These are phyloP conservation scores for Heterodera filipjevi DNA, from an alignment of 2,888 invertebrate species.

Conservation along the genomic window DNA sequence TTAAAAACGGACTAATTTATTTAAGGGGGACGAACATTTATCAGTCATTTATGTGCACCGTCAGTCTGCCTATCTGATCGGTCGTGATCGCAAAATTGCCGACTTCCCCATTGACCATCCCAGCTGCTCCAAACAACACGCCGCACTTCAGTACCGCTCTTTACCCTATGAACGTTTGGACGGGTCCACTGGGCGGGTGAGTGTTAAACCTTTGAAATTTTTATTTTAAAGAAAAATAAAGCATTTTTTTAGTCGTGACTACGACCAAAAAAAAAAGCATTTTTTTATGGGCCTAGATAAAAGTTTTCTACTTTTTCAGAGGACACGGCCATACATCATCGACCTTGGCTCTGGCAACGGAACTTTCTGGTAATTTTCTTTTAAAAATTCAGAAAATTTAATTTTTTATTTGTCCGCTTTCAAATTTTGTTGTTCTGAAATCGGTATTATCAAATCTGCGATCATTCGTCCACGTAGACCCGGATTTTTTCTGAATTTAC, in stretches of 20 bases:
- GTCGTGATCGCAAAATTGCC: conserved; percentile 88
- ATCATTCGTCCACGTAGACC: no score
- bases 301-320: neutral
- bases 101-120: conserved; percentile 98
- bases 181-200: conserved; percentile 47
- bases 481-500: no score
- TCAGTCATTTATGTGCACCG: conserved; percentile 94
- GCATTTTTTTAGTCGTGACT: no score
- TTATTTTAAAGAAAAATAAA: no score
- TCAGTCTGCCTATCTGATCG: conserved; percentile 68
- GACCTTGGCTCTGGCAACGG: conserved; percentile 80
- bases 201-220: no score
- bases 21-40: conserved; percentile 76
- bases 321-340: conserved; percentile 74
- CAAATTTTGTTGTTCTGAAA: no score
- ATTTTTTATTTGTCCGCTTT: neutral
- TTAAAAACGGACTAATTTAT: neutral
- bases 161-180: conserved; percentile 55
- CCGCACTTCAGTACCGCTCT: conserved; percentile 86
- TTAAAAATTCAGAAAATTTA: neutral
- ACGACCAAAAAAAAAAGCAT: no score
- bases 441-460: no score
- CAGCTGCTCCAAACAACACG: conserved; percentile 97
- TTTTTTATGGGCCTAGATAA: no score
- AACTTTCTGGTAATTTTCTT: conserved; percentile 41